Percentiles rank a stretch among this genome's conserved stretches.
phyloP scores from a whole-genome alignment of 1,140 invertebrate genomes.

The Saccostrea echinata region DNA sequence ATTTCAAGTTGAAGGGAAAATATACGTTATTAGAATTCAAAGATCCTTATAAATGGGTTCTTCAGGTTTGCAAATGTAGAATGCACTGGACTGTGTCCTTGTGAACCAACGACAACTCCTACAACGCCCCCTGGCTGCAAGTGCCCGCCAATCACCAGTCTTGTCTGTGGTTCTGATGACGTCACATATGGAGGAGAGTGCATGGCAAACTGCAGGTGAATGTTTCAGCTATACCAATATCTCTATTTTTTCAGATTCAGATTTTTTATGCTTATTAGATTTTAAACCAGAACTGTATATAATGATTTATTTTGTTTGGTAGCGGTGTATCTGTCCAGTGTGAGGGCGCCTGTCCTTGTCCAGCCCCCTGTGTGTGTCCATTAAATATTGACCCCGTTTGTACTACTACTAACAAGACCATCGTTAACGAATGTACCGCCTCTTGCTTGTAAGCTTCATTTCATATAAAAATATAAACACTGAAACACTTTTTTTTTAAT shows the following conservation, averaged over 20 bases:
- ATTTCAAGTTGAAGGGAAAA: too few relatives aligned
- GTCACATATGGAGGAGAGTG: constrained; percentile 32
- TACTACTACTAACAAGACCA: background rate
- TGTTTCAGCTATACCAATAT: background rate
- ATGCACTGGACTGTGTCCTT: constrained; percentile 32
- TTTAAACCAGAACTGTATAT: background rate
- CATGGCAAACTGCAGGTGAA: constrained; percentile 36
- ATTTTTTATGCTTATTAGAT: too few relatives aligned
- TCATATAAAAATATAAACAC: too few relatives aligned
- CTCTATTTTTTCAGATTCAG: background rate
- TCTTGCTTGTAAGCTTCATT: background rate
- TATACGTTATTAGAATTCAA: too few relatives aligned
- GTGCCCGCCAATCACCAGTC: constrained; percentile 4
- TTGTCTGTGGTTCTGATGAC: constrained; percentile 47
- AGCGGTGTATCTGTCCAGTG: background rate
- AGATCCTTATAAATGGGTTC: background rate
- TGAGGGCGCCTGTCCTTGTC: background rate
- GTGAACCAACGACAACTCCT: constrained; percentile 8
- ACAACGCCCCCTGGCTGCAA: background rate
- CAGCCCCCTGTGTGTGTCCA: background rate
- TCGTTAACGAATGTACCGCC: background rate
- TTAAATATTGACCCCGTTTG: background rate
- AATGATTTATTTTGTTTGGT: background rate
- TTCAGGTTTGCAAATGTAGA: background rate
- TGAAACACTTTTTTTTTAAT: too few relatives aligned